Evolutionary conservation across 2,797 vertebrate species (phyloP).

Genomic region (Botia almorhae): DNA sequence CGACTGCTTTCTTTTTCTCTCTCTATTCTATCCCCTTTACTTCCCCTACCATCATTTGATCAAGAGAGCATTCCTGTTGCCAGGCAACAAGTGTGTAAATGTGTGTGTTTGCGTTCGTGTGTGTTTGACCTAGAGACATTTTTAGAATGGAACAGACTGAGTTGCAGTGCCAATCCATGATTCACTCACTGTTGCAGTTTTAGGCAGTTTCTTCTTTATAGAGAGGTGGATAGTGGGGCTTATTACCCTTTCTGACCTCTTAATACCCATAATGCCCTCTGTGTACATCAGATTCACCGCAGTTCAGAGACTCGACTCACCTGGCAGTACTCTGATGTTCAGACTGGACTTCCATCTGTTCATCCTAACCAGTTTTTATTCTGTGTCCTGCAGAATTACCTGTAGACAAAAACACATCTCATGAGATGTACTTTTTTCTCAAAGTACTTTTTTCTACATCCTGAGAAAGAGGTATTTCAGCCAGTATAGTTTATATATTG

Average conservation of each 20-base stretch:
- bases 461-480: too few species aligned
- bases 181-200: constrained; percentile 40
- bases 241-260: constrained; percentile 36
- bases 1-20: constrained; percentile 20
- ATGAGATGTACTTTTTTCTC: neutral
- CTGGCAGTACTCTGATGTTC: neutral
- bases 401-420: constrained; percentile 1
- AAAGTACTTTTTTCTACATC: neutral
- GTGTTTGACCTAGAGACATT: constrained; percentile 62
- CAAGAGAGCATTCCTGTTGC: constrained; percentile 74
- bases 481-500: neutral
- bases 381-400: neutral
- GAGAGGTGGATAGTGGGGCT: constrained; percentile 24
- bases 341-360: neutral
- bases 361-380: neutral
- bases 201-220: constrained; percentile 25
- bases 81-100: constrained; percentile 76
- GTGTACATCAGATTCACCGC: constrained; percentile 24
- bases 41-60: constrained; percentile 57
- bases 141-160: constrained; percentile 53
- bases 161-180: constrained; percentile 51
- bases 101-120: constrained; percentile 33
- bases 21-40: constrained; percentile 41
- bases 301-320: neutral
- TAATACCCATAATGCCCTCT: constrained; percentile 29